Percentiles rank a stretch among this genome's conserved stretches.
phyloP scores from a whole-genome alignment of 1,140 invertebrate species.

The Drosophila prosaltans region DNA sequence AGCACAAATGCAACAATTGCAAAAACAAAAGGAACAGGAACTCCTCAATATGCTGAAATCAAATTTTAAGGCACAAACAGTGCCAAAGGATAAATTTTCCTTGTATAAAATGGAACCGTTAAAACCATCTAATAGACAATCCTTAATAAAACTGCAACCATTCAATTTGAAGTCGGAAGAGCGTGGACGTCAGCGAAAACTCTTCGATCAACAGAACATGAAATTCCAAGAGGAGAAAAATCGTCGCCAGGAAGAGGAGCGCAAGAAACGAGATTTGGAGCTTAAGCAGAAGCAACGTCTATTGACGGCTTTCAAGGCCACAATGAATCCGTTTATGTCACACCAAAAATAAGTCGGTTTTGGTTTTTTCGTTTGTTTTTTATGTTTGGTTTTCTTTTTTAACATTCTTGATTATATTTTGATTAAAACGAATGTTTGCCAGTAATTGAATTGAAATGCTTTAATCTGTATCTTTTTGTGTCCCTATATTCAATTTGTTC shows the following conservation, averaged over 20 bases:
- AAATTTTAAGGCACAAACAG: not conserved
- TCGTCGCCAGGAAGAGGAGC: slow-evolving; percentile 42
- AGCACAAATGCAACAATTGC: slow-evolving; percentile 22
- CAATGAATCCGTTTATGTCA: slow-evolving; percentile 50
- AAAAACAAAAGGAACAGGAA: slow-evolving; percentile 35
- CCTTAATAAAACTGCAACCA: slow-evolving; percentile 29
- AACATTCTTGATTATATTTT: slow-evolving; percentile 19
- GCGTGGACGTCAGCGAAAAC: slow-evolving; percentile 55
- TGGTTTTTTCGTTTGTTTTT: slow-evolving; percentile 13
- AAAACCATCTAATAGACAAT: slow-evolving; percentile 25
- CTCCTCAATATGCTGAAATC: not conserved
- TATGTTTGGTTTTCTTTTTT: slow-evolving; percentile 16
- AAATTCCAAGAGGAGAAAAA: slow-evolving; percentile 40
- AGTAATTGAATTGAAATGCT: slow-evolving; percentile 24
- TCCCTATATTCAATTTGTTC: slow-evolving; percentile 67
- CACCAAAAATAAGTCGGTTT: not conserved
- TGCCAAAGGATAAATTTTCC: slow-evolving; percentile 6
- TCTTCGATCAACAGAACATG: slow-evolving; percentile 36
- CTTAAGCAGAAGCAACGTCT: slow-evolving; percentile 46
- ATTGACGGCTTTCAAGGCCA: slow-evolving; percentile 55
- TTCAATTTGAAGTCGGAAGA: slow-evolving; percentile 45
- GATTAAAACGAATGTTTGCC: slow-evolving; percentile 27
- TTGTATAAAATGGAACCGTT: slow-evolving; percentile 25
- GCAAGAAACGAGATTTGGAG: slow-evolving; percentile 30
- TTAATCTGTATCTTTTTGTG: slow-evolving; percentile 9